Evolutionary conservation across 2,888 invertebrate genomes (phyloP).

Genomic region (Amphipoea lucens): DNA sequence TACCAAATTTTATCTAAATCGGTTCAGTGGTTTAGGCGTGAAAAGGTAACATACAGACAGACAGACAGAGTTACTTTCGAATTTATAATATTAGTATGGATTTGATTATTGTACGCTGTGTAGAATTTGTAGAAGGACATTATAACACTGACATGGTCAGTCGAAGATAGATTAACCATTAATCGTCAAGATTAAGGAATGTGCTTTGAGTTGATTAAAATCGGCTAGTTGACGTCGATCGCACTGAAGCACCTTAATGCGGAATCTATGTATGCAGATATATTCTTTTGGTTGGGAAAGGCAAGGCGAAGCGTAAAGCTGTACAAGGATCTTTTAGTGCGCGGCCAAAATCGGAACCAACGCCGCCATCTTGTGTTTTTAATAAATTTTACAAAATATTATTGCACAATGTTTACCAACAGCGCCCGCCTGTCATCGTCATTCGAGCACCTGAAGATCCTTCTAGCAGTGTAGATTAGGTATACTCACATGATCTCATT

Average conservation of each 20-base stretch:
- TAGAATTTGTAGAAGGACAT: not conserved
- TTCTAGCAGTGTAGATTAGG: not conserved
- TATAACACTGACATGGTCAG: not conserved
- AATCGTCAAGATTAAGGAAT: not conserved
- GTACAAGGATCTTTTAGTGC: not conserved
- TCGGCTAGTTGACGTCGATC: not conserved
- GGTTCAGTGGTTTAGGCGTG: too few species aligned
- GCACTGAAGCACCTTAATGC: not conserved
- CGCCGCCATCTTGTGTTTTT: not conserved
- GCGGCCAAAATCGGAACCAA: not conserved
- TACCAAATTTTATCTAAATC: too few species aligned
- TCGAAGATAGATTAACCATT: not conserved
- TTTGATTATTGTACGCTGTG: not conserved
- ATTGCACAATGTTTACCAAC: not conserved
- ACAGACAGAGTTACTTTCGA: too few species aligned
- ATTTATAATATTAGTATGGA: too few species aligned
- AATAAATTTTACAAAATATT: not conserved
- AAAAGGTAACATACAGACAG: too few species aligned
- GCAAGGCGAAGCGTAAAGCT: not conserved
- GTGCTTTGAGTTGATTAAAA: not conserved
- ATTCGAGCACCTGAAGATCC: not conserved
- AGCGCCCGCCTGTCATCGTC: not conserved
- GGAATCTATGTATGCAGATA: not conserved
- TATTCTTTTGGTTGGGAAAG: not conserved
- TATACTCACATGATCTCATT: conserved; percentile 98